A percentile compares a stretch with the other conserved stretches of the same genome.
These are phyloP conservation scores for Capitulum mitella DNA, from an alignment of 2,888 invertebrate species.

Conservation along the genomic window DNA sequence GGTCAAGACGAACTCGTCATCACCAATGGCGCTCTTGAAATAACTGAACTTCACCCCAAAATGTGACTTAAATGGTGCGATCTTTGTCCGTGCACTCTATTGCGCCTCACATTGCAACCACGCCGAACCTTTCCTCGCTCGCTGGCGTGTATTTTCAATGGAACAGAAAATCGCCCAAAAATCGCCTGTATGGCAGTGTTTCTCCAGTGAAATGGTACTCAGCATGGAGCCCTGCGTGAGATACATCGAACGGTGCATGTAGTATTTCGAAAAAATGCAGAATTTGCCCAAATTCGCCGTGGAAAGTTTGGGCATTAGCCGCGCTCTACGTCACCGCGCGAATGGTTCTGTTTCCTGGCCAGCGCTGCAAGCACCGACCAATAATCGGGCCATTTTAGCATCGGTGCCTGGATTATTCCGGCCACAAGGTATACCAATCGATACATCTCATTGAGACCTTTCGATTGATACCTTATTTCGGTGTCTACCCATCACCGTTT, in stretches of 20 bases:
- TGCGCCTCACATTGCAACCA: too few relatives aligned
- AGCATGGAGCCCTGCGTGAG: background rate
- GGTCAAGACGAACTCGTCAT: too few relatives aligned
- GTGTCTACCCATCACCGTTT: background rate
- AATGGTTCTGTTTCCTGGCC: background rate
- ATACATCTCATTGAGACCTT: background rate
- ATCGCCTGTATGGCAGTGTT: too few relatives aligned
- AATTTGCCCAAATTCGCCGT: background rate
- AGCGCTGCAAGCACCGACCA: background rate
- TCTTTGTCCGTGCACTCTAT: too few relatives aligned
- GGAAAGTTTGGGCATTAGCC: background rate
- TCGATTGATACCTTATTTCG: background rate
- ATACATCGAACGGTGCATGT: background rate
- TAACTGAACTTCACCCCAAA: too few relatives aligned
- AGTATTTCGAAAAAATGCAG: too few relatives aligned
- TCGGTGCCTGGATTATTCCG: background rate
- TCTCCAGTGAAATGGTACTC: background rate
- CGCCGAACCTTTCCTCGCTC: too few relatives aligned
- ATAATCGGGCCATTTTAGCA: background rate
- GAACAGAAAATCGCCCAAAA: background rate
- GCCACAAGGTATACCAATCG: background rate
- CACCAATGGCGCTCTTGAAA: too few relatives aligned
- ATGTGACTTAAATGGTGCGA: too few relatives aligned
- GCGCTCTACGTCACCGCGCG: background rate
- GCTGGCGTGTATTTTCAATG: background rate